Conservation (phyloP, 2,888 invertebrate genomes). For the Andricus quercusramuli region DNA sequence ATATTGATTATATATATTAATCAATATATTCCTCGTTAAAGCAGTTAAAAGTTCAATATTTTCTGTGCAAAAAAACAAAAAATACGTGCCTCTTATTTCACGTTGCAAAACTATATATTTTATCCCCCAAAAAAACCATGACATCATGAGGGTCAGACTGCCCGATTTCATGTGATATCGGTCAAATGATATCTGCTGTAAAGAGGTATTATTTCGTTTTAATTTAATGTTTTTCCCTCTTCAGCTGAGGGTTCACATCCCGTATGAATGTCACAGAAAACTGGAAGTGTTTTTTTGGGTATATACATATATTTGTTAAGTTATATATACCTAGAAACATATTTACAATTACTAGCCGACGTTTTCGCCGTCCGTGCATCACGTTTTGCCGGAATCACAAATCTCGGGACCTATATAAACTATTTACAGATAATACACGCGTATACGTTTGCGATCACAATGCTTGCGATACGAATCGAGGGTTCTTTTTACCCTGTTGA, state of each 20-base stretch:
- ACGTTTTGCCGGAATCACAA: slow-evolving; percentile 24
- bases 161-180: too few species aligned
- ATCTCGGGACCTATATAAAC: slow-evolving; percentile 54
- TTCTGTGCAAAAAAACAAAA: too few species aligned
- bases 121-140: too few species aligned
- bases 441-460: slow-evolving; percentile 78
- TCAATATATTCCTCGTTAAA: too few species aligned
- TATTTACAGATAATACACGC: slow-evolving; percentile 77
- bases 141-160: too few species aligned
- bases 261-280: slow-evolving; percentile 8
- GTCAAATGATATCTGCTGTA: slow-evolving; percentile 7
- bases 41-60: too few species aligned
- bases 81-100: too few species aligned
- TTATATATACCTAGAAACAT: slow-evolving; percentile 37
- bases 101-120: too few species aligned
- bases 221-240: not conserved
- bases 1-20: too few species aligned
- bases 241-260: slow-evolving; percentile 11
- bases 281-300: slow-evolving; percentile 2
- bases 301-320: slow-evolving; percentile 34
- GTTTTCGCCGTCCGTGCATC: not conserved
- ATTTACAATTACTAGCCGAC: slow-evolving; percentile 32
- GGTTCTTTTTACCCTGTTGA: slow-evolving; percentile 64
- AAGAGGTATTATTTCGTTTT: not conserved
- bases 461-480: slow-evolving; percentile 67